Conservation (phyloP, 2,797 vertebrate genomes). For the Crenuchus spilurus region DNA sequence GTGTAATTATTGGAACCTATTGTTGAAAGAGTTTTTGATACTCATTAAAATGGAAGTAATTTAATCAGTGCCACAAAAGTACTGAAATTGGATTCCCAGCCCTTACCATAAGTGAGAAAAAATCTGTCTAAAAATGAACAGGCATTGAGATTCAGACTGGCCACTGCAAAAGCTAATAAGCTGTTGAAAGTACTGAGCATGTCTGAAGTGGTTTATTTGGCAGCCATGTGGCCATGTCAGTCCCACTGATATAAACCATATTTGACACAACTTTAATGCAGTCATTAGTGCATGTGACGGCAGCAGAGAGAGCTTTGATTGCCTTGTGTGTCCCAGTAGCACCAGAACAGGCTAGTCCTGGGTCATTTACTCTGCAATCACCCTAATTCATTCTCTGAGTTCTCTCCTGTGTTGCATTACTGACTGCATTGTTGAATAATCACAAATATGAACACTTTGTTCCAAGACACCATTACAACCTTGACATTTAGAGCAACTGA, state of each 20-base stretch:
- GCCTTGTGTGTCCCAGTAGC: conserved; percentile 18
- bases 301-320: conserved; percentile 43
- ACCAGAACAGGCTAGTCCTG: conserved; percentile 23
- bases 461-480: conserved; percentile 12
- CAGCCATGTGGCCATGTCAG: conserved; percentile 18
- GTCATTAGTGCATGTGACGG: conserved; percentile 58
- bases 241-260: conserved; percentile 52
- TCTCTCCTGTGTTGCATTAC: conserved; percentile 49
- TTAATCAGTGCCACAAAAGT: no score
- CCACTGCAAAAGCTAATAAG: conserved; percentile 22
- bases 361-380: conserved; percentile 55
- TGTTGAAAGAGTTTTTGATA: no score
- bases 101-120: background rate
- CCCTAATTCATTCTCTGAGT: conserved; percentile 43
- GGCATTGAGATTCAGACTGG: background rate
- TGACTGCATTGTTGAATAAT: conserved; percentile 42
- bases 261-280: conserved; percentile 48
- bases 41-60: no score
- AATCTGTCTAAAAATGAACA: background rate
- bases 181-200: background rate
- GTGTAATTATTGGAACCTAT: no score
- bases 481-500: conserved; percentile 27
- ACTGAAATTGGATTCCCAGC: background rate
- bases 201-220: conserved; percentile 28
- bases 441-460: conserved; percentile 25